These are phyloP conservation scores for Rhyzopertha dominica DNA, from an alignment of 1,140 invertebrate genomes.

Conservation along the genomic window DNA sequence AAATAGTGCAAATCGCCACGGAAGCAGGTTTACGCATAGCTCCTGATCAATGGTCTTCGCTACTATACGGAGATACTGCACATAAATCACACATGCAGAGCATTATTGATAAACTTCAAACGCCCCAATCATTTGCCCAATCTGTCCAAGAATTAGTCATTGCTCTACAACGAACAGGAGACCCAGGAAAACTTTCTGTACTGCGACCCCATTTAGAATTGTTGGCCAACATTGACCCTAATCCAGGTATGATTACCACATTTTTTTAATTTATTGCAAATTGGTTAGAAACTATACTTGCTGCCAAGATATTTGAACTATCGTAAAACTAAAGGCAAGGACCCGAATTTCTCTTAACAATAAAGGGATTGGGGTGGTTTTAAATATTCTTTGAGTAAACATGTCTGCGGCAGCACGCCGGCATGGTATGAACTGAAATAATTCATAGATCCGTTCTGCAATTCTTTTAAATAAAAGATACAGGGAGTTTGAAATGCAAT, in stretches of 20 bases:
- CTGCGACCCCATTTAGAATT: constrained; percentile 76
- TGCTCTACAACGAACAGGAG: constrained; percentile 83
- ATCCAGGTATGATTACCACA: constrained; percentile 54
- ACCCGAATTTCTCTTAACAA: too few species aligned
- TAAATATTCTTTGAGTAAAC: too few species aligned
- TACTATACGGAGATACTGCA: constrained; percentile 90
- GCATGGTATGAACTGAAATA: too few species aligned
- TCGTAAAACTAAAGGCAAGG: too few species aligned
- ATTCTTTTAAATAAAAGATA: too few species aligned
- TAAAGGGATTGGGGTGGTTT: too few species aligned
- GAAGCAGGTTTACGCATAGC: constrained; percentile 95
- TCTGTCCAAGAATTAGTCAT: constrained; percentile 90
- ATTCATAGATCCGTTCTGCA: too few species aligned
- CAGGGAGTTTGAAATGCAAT: too few species aligned
- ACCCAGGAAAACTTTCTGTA: constrained; percentile 77
- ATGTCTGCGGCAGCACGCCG: too few species aligned
- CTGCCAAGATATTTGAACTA: too few species aligned
- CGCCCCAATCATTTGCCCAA: constrained; percentile 84
- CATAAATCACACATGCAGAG: constrained; percentile 99
- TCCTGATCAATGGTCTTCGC: constrained; percentile 96
- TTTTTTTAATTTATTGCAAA: too few species aligned
- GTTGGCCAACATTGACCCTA: constrained; percentile 80
- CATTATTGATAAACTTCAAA: constrained; percentile 93
- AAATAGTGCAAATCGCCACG: constrained; percentile 95
- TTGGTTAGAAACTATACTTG: too few species aligned